phyloP scores from a whole-genome alignment of 2,113 vertebrate species.

The Egretta garzetta region DNA sequence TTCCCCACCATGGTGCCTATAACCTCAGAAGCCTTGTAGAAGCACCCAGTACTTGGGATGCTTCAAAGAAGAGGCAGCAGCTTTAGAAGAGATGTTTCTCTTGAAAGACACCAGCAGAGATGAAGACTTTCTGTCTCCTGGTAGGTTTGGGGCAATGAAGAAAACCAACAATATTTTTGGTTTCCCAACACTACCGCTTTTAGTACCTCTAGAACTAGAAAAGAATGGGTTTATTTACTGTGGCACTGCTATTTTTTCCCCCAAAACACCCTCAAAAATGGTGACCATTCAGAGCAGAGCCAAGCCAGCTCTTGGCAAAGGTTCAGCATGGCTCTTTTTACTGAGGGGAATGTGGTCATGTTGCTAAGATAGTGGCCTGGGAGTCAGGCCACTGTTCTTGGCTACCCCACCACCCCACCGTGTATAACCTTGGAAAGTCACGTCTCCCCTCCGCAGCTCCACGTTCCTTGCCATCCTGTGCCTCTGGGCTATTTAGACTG shows the following conservation, averaged over 20 bases:
- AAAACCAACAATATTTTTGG: not conserved
- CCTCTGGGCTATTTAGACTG: not conserved
- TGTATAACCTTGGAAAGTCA: conserved; percentile 51
- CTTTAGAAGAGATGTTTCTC: not conserved
- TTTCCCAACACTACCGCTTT: not conserved
- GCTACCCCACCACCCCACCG: not conserved
- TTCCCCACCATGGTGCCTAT: not conserved
- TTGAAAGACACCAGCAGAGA: not conserved
- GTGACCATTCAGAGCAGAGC: conserved; percentile 5
- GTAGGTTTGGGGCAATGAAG: not conserved
- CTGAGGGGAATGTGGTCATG: not conserved
- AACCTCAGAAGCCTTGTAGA: not conserved
- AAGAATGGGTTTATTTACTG: not conserved
- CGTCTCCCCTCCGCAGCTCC: not conserved
- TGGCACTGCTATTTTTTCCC: not conserved
- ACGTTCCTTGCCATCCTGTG: not conserved
- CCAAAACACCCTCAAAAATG: not conserved
- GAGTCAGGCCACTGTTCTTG: conserved; percentile 1
- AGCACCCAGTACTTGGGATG: not conserved
- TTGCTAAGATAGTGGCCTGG: conserved; percentile 8
- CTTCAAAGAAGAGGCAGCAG: not conserved
- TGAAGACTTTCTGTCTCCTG: not conserved
- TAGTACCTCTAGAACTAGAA: not conserved
- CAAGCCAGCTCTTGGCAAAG: not conserved
- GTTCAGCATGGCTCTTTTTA: not conserved